A percentile compares a stretch with the other conserved stretches of the same genome.
Evolutionary conservation across 2,888 invertebrate species (phyloP).

Genomic region (Erebia palarica): DNA sequence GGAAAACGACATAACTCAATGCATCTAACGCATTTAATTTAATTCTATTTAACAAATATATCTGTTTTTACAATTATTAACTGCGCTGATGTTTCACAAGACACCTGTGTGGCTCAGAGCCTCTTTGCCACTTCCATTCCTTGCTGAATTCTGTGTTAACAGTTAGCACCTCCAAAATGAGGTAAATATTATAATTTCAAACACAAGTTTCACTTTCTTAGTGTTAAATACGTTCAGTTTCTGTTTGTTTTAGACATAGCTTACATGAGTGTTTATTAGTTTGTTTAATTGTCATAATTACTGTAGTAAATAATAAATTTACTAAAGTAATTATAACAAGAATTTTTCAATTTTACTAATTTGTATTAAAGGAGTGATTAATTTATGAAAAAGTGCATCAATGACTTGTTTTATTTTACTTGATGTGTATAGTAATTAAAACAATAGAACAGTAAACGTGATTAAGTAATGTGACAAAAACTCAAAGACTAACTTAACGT

Average conservation of each 20-base stretch:
- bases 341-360: neutral
- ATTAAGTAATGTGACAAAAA: neutral
- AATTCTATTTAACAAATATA: too few relatives aligned
- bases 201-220: constrained; percentile 26
- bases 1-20: too few relatives aligned
- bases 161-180: constrained; percentile 14
- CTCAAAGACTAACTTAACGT: neutral
- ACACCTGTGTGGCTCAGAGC: too few relatives aligned
- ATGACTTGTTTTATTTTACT: neutral
- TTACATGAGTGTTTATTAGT: constrained; percentile 2
- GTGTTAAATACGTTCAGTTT: constrained; percentile 6
- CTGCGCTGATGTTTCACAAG: too few relatives aligned
- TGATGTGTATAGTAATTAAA: neutral
- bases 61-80: too few relatives aligned
- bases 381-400: too few relatives aligned
- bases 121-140: too few relatives aligned
- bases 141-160: neutral
- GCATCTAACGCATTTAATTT: too few relatives aligned
- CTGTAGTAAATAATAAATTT: too few relatives aligned
- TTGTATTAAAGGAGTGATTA: too few relatives aligned
- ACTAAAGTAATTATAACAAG: neutral
- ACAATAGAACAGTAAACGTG: neutral
- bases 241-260: constrained; percentile 2
- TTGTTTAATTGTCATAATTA: too few relatives aligned
- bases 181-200: constrained; percentile 35